Conservation (phyloP, 2,888 invertebrate genomes). For the Mythimna ferrago region DNA sequence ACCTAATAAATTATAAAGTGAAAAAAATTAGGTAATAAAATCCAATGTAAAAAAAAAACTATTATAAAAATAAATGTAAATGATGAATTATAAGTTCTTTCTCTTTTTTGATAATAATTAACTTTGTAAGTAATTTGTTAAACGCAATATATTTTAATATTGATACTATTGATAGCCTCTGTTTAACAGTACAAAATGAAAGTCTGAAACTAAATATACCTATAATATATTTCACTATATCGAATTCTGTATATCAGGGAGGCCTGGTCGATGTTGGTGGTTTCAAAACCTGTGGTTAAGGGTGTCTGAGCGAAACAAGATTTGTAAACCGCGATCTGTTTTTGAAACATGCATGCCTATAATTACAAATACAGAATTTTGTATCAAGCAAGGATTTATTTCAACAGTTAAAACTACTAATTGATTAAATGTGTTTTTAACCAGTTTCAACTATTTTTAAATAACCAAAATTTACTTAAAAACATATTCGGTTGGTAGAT, state of each 20-base stretch:
- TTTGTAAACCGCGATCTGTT: slow-evolving; percentile 39
- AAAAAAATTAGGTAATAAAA: too few species aligned
- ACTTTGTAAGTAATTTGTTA: neutral
- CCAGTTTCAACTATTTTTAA: too few species aligned
- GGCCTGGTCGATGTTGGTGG: slow-evolving; percentile 39
- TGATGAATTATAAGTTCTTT: too few species aligned
- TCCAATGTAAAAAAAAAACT: too few species aligned
- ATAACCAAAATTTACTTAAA: too few species aligned
- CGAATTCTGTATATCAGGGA: slow-evolving; percentile 15
- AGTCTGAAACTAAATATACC: neutral
- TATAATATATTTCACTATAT: slow-evolving; percentile 1
- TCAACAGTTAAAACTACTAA: too few species aligned
- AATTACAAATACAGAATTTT: neutral
- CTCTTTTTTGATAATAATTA: too few species aligned
- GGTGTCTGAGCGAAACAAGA: slow-evolving; percentile 51
- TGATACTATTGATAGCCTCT: neutral
- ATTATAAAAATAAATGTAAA: too few species aligned
- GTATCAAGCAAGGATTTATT: neutral
- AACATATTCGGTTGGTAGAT: too few species aligned
- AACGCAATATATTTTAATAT: neutral
- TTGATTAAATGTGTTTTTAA: too few species aligned
- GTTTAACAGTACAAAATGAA: neutral
- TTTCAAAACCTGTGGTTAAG: slow-evolving; percentile 58
- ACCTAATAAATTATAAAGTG: too few species aligned
- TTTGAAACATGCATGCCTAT: slow-evolving; percentile 31